Conservation (phyloP, 92 coral and sea anemone species). For the Bergia sp. region DNA sequence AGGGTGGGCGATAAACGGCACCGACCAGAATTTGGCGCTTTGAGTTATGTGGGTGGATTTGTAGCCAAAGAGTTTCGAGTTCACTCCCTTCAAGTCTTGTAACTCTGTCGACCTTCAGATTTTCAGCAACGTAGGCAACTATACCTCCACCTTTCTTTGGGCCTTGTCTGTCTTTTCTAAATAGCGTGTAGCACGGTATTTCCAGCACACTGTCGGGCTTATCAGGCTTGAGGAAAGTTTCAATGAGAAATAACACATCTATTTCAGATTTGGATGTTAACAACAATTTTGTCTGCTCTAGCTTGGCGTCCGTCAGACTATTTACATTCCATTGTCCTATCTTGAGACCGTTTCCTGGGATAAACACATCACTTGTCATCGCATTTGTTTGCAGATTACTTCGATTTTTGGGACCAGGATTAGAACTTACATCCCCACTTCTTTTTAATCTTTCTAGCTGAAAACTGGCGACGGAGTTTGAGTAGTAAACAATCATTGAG, state of each 20-base stretch:
- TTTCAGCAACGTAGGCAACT: no score
- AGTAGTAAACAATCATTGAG: not conserved
- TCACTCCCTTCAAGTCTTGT: no score
- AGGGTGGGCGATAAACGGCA: no score
- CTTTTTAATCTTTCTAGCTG: not conserved
- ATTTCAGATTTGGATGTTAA: constrained; percentile 27
- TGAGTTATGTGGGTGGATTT: no score
- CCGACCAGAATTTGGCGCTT: no score
- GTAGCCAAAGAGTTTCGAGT: no score
- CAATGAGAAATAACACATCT: constrained; percentile 42
- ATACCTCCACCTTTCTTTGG: no score
- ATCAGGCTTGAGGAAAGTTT: constrained; percentile 7
- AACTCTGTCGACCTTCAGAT: no score
- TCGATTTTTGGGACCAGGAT: not conserved
- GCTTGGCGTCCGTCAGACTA: constrained; percentile 25
- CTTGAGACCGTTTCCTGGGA: constrained; percentile 14
- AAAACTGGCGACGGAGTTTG: constrained; percentile 12
- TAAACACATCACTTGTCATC: not conserved
- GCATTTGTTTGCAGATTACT: not conserved
- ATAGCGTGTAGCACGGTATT: no score
- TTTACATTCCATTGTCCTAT: constrained; percentile 18
- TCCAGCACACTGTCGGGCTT: not conserved
- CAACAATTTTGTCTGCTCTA: constrained; percentile 55
- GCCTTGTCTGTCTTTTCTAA: no score
- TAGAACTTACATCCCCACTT: not conserved